Conservation (phyloP, 2,113 vertebrate species). For the Gnathonemus echidnorhynchus region DNA sequence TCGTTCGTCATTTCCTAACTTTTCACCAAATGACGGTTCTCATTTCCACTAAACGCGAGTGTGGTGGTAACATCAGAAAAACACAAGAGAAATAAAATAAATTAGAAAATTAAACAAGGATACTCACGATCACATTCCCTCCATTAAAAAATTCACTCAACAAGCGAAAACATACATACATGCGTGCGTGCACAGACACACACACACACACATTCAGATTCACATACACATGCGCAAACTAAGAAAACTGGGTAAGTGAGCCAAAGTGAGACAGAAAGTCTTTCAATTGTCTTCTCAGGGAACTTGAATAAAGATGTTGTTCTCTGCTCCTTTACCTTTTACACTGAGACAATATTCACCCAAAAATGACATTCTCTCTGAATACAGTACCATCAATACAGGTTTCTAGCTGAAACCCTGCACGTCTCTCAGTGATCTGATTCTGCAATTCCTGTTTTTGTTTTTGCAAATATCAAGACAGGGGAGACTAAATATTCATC, state of each 20-base stretch:
- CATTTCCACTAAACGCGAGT: not conserved
- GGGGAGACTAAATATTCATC: constrained; percentile 24
- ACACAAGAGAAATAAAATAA: not conserved
- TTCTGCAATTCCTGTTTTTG: constrained; percentile 22
- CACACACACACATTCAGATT: not conserved
- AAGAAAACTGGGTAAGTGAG: not conserved
- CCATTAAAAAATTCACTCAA: not conserved
- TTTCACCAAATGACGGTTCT: not conserved
- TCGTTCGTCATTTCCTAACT: constrained; percentile 42
- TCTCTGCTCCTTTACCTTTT: not conserved
- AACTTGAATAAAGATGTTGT: not conserved
- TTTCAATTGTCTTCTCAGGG: not conserved
- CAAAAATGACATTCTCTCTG: not conserved
- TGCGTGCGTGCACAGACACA: not conserved
- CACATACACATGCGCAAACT: not conserved
- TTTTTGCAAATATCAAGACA: constrained; percentile 32
- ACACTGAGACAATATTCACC: not conserved
- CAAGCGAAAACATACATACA: not conserved
- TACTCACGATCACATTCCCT: not conserved
- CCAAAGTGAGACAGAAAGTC: not conserved
- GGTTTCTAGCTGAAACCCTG: not conserved
- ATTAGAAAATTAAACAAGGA: not conserved
- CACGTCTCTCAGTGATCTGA: constrained; percentile 12
- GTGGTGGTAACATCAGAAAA: not conserved
- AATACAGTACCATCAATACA: not conserved